Conservation (phyloP, 2,888 invertebrate species). For the Allophyes oxyacanthae region DNA sequence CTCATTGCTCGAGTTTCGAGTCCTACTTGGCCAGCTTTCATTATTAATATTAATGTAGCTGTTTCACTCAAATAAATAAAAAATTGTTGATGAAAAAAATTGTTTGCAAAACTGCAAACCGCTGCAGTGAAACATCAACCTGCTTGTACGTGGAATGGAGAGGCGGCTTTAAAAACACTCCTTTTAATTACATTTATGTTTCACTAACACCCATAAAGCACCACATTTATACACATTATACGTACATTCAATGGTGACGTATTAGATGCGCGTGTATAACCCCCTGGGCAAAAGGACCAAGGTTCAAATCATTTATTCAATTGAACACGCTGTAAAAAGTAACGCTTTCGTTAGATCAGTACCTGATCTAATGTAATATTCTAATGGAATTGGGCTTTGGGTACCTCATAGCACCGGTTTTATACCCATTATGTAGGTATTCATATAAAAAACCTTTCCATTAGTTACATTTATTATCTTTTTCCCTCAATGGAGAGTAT, state of each 20-base stretch:
- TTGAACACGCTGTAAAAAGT: conserved; percentile 8
- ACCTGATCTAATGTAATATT: conserved; percentile 10
- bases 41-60: too few relatives aligned
- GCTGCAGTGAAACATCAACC: too few relatives aligned
- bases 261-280: conserved; percentile 27
- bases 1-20: too few relatives aligned
- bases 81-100: too few relatives aligned
- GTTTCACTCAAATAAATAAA: too few relatives aligned
- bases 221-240: not conserved
- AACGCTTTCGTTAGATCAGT: not conserved
- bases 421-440: not conserved
- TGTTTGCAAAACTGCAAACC: too few relatives aligned
- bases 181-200: conserved; percentile 16
- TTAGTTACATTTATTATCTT: not conserved
- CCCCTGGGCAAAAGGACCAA: conserved; percentile 21
- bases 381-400: conserved; percentile 15
- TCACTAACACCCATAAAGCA: not conserved
- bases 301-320: conserved; percentile 15
- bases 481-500: not conserved
- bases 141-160: too few relatives aligned
- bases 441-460: conserved; percentile 5
- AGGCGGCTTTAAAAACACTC: conserved; percentile 10
- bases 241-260: conserved; percentile 14
- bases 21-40: too few relatives aligned
- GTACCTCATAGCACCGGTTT: not conserved